Evolutionary conservation across 2,888 invertebrate species (phyloP).

Genomic region (Eilema sororculum): DNA sequence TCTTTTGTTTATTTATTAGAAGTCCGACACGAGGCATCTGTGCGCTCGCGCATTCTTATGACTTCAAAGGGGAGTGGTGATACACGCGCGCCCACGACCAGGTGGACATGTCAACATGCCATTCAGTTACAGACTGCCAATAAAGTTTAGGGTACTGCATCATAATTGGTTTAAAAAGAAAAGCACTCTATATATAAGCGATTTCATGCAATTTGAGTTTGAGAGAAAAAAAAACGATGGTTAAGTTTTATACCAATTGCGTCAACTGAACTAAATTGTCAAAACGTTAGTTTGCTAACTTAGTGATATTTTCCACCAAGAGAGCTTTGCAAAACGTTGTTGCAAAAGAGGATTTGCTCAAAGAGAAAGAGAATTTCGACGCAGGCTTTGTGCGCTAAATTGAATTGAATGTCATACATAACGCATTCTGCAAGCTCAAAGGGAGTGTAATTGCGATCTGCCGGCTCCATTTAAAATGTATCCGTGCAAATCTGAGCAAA

Average conservation of each 20-base stretch:
- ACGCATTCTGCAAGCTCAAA: slow-evolving; percentile 82
- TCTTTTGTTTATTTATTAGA: slow-evolving; percentile 57
- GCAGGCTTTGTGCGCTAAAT: slow-evolving; percentile 81
- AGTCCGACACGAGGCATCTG: slow-evolving; percentile 52
- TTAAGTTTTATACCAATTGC: neutral
- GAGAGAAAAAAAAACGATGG: too few species aligned
- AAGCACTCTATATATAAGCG: neutral
- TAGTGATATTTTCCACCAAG: slow-evolving; percentile 66
- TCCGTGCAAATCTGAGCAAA: slow-evolving; percentile 79
- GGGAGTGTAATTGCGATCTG: slow-evolving; percentile 84
- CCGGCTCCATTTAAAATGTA: slow-evolving; percentile 84
- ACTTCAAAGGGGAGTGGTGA: slow-evolving; percentile 70
- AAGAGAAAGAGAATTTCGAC: slow-evolving; percentile 81
- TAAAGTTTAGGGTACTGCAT: slow-evolving; percentile 63
- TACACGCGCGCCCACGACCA: slow-evolving; percentile 71
- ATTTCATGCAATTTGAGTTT: neutral
- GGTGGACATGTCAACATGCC: slow-evolving; percentile 75
- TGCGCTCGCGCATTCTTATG: slow-evolving; percentile 46
- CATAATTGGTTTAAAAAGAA: slow-evolving; percentile 55
- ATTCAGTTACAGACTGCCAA: slow-evolving; percentile 67
- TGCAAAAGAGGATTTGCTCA: slow-evolving; percentile 75
- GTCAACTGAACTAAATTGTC: slow-evolving; percentile 40
- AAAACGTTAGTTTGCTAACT: slow-evolving; percentile 62
- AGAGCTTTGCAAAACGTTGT: slow-evolving; percentile 67
- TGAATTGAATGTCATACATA: slow-evolving; percentile 84